Percentiles rank a stretch among this genome's conserved stretches.
Evolutionary conservation across 2,797 vertebrate species (phyloP).

Genomic region (Lates japonicus): DNA sequence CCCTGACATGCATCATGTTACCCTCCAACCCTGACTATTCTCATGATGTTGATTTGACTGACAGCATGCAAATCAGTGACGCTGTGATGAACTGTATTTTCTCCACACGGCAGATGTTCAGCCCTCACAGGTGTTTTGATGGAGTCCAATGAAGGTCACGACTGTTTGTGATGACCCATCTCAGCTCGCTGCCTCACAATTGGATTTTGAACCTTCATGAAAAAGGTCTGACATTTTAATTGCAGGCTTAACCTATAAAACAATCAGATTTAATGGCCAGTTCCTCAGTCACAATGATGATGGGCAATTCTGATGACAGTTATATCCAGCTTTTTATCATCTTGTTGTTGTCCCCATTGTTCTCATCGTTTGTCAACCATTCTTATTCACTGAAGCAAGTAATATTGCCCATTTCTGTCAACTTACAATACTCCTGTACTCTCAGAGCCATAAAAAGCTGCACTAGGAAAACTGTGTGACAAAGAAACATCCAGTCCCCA

Average conservation of each 20-base stretch:
- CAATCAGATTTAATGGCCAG: neutral
- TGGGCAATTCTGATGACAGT: neutral
- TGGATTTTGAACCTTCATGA: neutral
- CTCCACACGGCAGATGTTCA: conserved; percentile 4
- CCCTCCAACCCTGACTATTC: conserved; percentile 18
- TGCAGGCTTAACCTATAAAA: neutral
- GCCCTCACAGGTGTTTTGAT: neutral
- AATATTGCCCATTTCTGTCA: neutral
- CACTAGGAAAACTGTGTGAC: conserved; percentile 7
- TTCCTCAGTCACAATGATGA: neutral
- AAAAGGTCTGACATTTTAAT: neutral
- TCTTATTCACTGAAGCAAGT: neutral
- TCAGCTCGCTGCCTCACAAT: neutral
- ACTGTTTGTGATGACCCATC: neutral
- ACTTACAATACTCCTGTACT: neutral
- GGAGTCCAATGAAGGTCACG: conserved; percentile 8
- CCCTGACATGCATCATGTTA: neutral
- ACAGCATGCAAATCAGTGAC: conserved; percentile 27
- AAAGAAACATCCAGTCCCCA: neutral
- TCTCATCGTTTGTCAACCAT: neutral
- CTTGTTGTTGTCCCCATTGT: neutral
- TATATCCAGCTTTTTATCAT: neutral
- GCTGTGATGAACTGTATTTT: neutral
- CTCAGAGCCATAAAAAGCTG: conserved; percentile 12
- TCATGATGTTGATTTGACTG: conserved; percentile 19